Evolutionary conservation across 92 coral and sea anemone genomes (phyloP), one percentile per base, ranked within the genome.

Genomic region (Pocillopora meandrina): DNA sequence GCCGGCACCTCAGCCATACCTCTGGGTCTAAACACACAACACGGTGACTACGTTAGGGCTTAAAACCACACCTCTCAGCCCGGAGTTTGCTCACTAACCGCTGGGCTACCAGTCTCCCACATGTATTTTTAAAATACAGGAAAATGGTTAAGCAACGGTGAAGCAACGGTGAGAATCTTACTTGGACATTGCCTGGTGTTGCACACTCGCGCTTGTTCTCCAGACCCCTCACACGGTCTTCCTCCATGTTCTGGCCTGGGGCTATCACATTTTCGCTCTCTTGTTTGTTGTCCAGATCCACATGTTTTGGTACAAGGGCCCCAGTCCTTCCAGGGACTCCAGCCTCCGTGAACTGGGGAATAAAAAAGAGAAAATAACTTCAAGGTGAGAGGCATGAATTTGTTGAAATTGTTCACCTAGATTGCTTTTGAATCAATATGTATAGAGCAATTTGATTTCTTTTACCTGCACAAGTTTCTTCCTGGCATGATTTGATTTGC

Each of bases 401-500:
- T 55, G 3, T 31, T 13, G 14, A 71, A 16, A 16, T 71, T 34
- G 11, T 55, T 1, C 9, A 35, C 1, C 31, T 19, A 18, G 23
- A 64, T 19, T 64, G 4, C 68, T 9, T 26, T 5, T 10, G 9
- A 64, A 12, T 21, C 9, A 21, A n/a, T 10, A 65, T 65, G 70
- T 23, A 65, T 14, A 6, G 3, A 12, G 3, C 62, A 2, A 59
- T 59, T 59, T 12, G 14, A 59, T 12, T 59, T 59, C 3, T 16
- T 16, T 57, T 76, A 82, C 90, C 90, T 63, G 67, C 64, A 26
- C 92, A 89, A 19, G 83, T 82, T 18, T 78, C 70, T 59, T 74
- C 68, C 56, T 75, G 80, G 64, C 92, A 89, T 19, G 92, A 76
- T 61, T 87, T 80, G 15, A 85, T 73, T 66, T 85, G 86, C 21